Evolutionary conservation across 1,140 invertebrate species (phyloP), one percentile per base, ranked within the genome.

Genomic region (Elysia chlorotica): DNA sequence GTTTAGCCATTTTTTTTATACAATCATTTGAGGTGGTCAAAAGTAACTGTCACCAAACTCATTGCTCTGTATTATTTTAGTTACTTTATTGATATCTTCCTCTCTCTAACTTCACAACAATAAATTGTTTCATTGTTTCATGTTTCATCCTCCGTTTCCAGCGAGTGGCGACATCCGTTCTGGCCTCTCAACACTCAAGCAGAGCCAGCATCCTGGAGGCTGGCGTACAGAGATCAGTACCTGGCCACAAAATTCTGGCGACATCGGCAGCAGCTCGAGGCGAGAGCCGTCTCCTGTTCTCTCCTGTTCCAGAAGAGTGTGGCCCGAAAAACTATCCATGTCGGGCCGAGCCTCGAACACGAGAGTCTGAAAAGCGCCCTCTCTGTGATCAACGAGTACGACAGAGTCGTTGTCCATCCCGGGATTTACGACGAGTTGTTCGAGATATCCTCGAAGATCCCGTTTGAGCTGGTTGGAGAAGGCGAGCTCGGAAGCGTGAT

Each of bases 341-440:
- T 85, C 35, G 83, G 83, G 1, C 65, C 78, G 37, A 79, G 78
- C 2, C 72, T 79, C 35, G 79, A 81, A 61, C 76, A 81, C 72
- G 76, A 80, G n/a, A 78, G 78, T 5, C 67, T 85, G 30, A 82
- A 80, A 69, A 77, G 77, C 74, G 83, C 82, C 21, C 65, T 85
- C 2, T 74, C 77, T 23, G 78, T 81, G 6, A 82, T 81, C 19
- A 78, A 77, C 74, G 80, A 79, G 28, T 85, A 83, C 61, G 83
- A 85, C 65, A 76, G 78, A 67, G 83, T 85, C 61, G 68, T 79
- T 19, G 77, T 85, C 14, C 78, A 82, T 53, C 82, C 83, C 36
- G 83, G 83, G 23, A 83, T 85, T 48, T 85, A 85, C 73, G 83
- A 85, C 68, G 83, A 85, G 65, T 82, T 83, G 71, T 80, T 83